phyloP scores from a whole-genome alignment of 2,797 vertebrate genomes.

The Salarias fasciatus region DNA sequence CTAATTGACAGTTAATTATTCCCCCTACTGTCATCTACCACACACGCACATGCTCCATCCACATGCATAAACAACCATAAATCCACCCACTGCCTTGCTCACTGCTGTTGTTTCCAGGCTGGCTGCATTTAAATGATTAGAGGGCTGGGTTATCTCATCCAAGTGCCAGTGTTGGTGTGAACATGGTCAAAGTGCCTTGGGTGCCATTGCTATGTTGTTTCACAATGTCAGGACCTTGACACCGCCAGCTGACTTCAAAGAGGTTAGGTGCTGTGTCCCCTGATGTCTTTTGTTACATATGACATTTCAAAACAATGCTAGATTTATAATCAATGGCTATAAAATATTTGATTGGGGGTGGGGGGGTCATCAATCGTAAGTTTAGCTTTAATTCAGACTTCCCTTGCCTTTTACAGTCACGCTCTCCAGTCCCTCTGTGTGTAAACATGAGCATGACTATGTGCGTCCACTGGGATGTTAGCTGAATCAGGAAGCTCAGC shows the following conservation, averaged over 20 bases:
- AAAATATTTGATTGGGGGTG: too few species aligned
- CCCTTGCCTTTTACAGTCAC: not conserved
- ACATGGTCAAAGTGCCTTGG: not conserved
- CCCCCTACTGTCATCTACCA: accelerated
- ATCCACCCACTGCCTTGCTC: not conserved
- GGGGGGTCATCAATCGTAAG: too few species aligned
- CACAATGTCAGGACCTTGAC: constrained; percentile 22
- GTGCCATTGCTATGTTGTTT: constrained; percentile 18
- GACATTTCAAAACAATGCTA: constrained; percentile 1
- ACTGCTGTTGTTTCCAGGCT: not conserved
- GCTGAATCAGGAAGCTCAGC: constrained; percentile 54
- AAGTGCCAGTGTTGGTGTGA: constrained; percentile 16
- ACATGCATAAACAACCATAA: too few species aligned
- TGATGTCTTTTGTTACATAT: constrained; percentile 11
- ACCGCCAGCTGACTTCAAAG: constrained; percentile 26
- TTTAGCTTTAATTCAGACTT: too few species aligned
- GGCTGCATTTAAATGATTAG: constrained; percentile 17
- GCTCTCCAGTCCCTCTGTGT: constrained; percentile 6
- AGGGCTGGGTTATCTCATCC: not conserved
- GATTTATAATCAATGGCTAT: not conserved
- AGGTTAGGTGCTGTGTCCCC: not conserved
- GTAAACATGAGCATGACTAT: constrained; percentile 2
- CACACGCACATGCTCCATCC: too few species aligned
- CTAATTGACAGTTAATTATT: too few species aligned
- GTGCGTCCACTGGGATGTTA: constrained; percentile 28